A percentile compares a stretch with the other conserved stretches of the same genome.
Conservation (phyloP, 2,113 vertebrate genomes). For the Phainopepla nitens region DNA sequence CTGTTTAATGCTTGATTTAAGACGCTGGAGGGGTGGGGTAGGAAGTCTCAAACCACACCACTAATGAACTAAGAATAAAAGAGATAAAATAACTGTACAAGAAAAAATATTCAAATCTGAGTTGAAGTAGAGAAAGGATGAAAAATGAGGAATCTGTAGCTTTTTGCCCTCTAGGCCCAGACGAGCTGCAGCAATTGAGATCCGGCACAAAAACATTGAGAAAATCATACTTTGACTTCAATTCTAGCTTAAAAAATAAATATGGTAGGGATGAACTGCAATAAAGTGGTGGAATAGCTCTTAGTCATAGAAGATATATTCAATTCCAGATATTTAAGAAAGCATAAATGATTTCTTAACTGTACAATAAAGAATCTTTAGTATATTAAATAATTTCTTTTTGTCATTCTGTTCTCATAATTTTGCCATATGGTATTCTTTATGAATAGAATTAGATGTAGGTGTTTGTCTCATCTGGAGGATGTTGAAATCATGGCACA, state of each 20-base stretch:
- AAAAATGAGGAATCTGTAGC: neutral
- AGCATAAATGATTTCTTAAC: neutral
- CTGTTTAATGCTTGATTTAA: neutral
- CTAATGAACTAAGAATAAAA: neutral
- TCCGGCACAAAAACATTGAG: neutral
- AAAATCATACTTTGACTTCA: neutral
- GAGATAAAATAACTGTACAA: neutral
- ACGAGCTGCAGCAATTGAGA: neutral
- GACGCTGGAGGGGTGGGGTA: fast-evolving
- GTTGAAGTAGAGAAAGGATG: neutral
- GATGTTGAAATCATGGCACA: neutral
- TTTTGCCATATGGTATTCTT: neutral
- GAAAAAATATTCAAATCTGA: neutral
- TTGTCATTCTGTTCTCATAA: neutral
- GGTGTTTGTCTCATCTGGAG: neutral
- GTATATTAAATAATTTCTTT: neutral
- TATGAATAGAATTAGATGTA: neutral
- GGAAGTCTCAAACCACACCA: neutral
- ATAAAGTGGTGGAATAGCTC: neutral
- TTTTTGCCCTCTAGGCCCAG: neutral
- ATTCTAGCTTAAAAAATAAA: neutral
- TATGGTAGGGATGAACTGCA: neutral
- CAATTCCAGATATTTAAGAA: neutral
- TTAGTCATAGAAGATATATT: neutral
- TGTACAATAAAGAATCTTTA: neutral